Evolutionary conservation across 2,888 invertebrate species (phyloP), one percentile per base, ranked within the genome.

Genomic region (Tetanocera ferruginea): DNA sequence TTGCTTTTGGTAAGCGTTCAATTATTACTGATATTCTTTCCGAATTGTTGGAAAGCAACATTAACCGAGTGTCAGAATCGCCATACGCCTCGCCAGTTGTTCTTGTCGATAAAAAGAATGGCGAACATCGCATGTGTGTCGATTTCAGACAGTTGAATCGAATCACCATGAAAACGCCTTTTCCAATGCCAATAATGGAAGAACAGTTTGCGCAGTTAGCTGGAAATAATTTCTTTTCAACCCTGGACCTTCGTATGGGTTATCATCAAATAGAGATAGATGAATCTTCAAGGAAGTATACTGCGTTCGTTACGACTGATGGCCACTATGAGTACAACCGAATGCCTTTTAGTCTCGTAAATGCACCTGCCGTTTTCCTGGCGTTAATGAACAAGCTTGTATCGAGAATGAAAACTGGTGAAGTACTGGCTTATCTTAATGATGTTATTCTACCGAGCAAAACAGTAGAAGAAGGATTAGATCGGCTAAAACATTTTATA

Each of bases 291-390:
- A 82, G 79, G 31, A 55, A 80, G 64, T 79, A 76, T n/a, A 83
- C 81, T 5, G 80, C 81, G 9, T 82, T 82, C 34, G 64, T 81
- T 1, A 82, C 79, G 0, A 79, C 67, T 11, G 78, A 81, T n/a
- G 81, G 80, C 0, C 76, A 80, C 37, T 82, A 76, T 57, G 79
- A 81, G 31, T 81, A 78, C n/a, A 82, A 81, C 9, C 71, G 80
- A 60, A 82, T 82, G 82, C 80, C 79, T 4, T 83, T 83, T 60
- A 80, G 80, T 4, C 64, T 80, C 28, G 73, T 81, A 3, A 80
- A 83, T 28, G 82, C 82, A 23, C 81, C 81, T 11, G 73, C 77
- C 1, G 76, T 76, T 6, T 80, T 80, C 37, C 77, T 77, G 69
- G 19, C 57, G 4, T 49, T 78, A 0, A 79, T 80, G 80, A 76